phyloP scores from a whole-genome alignment of 2,113 vertebrate species.

The Campylomormyrus numenius region DNA sequence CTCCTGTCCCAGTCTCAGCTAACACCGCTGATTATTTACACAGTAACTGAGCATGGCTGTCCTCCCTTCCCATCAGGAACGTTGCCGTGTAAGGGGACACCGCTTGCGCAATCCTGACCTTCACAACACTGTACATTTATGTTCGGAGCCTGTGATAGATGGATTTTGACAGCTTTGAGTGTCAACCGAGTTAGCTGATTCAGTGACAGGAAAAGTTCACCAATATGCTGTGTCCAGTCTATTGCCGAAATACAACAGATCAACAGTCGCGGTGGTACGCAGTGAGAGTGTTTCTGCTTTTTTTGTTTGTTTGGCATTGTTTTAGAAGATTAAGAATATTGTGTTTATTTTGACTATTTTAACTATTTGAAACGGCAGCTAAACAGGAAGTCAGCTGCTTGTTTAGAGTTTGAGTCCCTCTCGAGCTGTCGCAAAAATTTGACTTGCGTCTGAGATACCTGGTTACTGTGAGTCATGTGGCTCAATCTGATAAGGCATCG shows the following conservation, averaged over 20 bases:
- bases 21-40: background rate
- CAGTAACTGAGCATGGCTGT: background rate
- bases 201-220: background rate
- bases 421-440: background rate
- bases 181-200: background rate
- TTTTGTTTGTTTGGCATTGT: background rate
- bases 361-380: background rate
- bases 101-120: background rate
- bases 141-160: background rate
- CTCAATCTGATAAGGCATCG: background rate
- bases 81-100: background rate
- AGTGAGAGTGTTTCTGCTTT: background rate
- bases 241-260: background rate
- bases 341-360: conserved; percentile 1
- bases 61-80: background rate
- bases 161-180: background rate
- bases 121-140: background rate
- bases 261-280: background rate
- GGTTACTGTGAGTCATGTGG: background rate
- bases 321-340: background rate
- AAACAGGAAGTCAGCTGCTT: background rate
- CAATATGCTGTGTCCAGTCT: background rate
- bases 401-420: background rate
- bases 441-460: background rate
- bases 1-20: background rate